Percentiles rank a stretch among this genome's conserved stretches.
phyloP scores from a whole-genome alignment of 2,888 invertebrate species.

The Diadromus collaris region DNA sequence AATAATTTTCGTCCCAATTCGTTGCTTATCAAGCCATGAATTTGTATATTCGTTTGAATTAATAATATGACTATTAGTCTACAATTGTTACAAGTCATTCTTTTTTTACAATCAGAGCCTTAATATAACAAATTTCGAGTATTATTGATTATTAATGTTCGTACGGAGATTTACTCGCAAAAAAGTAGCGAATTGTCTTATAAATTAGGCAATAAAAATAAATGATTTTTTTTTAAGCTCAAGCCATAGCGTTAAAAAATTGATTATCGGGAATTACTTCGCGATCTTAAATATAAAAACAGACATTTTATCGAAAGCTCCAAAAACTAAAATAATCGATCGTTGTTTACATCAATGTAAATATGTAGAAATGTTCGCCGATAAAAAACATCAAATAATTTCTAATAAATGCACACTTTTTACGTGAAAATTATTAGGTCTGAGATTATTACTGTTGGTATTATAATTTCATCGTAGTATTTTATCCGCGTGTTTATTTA shows the following conservation, averaged over 20 bases:
- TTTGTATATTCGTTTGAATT: no score
- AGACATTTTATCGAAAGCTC: background rate
- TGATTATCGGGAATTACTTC: background rate
- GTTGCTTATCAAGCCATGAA: no score
- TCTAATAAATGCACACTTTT: background rate
- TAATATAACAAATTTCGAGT: background rate
- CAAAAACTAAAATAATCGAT: background rate
- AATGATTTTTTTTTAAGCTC: background rate
- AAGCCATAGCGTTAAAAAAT: background rate
- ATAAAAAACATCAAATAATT: background rate
- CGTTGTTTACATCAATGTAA: background rate
- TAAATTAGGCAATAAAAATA: background rate
- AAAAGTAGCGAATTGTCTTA: slow-evolving; percentile 10
- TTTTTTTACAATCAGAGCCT: slow-evolving; percentile 1
- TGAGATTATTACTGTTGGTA: slow-evolving; percentile 7
- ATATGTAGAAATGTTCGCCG: background rate
- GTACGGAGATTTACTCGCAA: background rate
- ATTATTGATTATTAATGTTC: background rate
- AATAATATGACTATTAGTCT: no score
- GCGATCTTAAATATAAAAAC: background rate
- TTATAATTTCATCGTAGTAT: slow-evolving; percentile 1
- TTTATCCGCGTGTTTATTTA: slow-evolving; percentile 25
- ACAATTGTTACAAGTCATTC: background rate
- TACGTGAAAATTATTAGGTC: background rate
- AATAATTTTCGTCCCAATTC: background rate